These are phyloP conservation scores for Tragelaphus strepsiceros DNA, from an alignment of 2,113 vertebrate species.

Conservation along the genomic window DNA sequence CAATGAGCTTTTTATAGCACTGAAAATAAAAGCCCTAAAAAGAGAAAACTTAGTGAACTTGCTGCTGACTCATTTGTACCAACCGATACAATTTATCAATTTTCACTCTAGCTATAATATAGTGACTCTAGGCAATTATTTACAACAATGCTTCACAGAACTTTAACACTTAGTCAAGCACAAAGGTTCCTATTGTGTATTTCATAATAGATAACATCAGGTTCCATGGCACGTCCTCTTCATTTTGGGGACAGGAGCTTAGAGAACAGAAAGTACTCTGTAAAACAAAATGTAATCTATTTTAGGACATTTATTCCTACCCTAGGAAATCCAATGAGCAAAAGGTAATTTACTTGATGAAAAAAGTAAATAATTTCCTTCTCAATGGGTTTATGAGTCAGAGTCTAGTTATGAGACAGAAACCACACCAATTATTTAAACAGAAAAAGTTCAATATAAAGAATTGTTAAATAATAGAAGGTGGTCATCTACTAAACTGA, in stretches of 20 bases:
- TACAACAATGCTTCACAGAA: conserved; percentile 30
- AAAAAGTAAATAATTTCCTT: not conserved
- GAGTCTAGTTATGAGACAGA: not conserved
- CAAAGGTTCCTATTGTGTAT: not conserved
- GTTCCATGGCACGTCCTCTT: not conserved
- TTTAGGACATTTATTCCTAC: not conserved
- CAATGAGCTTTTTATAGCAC: conserved; percentile 36
- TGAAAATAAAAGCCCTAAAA: conserved; percentile 43
- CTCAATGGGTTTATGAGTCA: not conserved
- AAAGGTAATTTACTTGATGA: not conserved
- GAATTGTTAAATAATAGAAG: not conserved
- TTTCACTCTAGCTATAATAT: not conserved
- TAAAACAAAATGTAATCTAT: conserved; percentile 2
- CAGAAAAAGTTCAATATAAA: not conserved
- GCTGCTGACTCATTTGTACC: conserved; percentile 37
- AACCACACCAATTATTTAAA: not conserved
- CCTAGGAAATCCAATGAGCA: not conserved
- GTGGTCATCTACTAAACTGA: not conserved
- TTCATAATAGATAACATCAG: conserved; percentile 26
- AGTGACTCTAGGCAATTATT: not conserved
- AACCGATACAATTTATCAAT: conserved; percentile 26
- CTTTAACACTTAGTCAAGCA: not conserved
- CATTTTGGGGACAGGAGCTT: not conserved
- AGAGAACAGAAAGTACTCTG: conserved; percentile 18
- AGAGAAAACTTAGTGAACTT: conserved; percentile 19